phyloP scores from a whole-genome alignment of 2,888 invertebrate genomes.

The Campaea margaritaria region DNA sequence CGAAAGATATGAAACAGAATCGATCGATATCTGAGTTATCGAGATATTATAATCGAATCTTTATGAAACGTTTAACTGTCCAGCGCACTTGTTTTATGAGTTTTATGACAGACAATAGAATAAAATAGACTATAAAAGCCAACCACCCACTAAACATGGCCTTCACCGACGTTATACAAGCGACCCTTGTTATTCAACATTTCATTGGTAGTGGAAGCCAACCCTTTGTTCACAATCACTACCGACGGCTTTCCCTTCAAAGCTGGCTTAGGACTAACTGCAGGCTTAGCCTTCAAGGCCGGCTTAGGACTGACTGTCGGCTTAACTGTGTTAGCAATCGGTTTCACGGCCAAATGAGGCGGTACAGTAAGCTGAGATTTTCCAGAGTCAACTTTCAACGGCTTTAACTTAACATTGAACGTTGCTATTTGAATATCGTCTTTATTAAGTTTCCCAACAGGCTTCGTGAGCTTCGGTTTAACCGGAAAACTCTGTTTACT shows the following conservation, averaged over 20 bases:
- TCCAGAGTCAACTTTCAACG: neutral
- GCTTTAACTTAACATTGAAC: conserved; percentile 37
- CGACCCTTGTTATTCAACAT: conserved; percentile 43
- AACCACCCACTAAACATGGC: conserved; percentile 2
- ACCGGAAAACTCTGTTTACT: neutral
- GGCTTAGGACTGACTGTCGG: conserved; percentile 30
- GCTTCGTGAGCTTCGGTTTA: conserved; percentile 51
- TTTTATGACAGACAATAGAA: too few species aligned
- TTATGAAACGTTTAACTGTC: too few species aligned
- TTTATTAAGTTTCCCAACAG: conserved; percentile 65
- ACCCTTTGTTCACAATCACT: conserved; percentile 85
- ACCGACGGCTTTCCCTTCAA: conserved; percentile 55
- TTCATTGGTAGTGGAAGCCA: conserved; percentile 72
- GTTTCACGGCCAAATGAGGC: neutral
- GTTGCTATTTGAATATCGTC: conserved; percentile 68
- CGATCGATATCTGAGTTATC: too few species aligned
- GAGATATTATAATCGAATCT: too few species aligned
- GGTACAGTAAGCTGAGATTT: neutral
- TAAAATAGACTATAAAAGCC: too few species aligned
- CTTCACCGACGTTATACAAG: conserved; percentile 47
- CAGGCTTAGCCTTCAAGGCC: conserved; percentile 41
- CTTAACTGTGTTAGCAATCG: neutral
- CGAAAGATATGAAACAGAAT: too few species aligned
- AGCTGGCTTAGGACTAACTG: conserved; percentile 30
- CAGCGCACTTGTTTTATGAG: too few species aligned